phyloP scores from a whole-genome alignment of 2,113 vertebrate genomes.

The Semnornis frantzii region DNA sequence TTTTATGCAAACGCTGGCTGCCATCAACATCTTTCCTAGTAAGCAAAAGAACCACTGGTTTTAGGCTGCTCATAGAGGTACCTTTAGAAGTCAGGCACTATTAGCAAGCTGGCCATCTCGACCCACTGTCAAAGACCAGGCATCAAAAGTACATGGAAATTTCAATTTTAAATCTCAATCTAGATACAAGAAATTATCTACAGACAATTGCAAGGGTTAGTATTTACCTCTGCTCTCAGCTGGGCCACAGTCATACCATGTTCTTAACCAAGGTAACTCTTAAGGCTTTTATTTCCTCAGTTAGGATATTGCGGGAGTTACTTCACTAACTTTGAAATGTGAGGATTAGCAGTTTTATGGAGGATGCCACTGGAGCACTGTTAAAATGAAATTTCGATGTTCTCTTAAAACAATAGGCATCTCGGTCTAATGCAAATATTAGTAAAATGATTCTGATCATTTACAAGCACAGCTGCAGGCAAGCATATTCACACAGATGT shows the following conservation, averaged over 20 bases:
- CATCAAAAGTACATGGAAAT: background rate
- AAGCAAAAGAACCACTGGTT: background rate
- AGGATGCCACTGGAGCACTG: background rate
- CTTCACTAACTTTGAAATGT: background rate
- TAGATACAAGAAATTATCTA: background rate
- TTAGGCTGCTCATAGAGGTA: background rate
- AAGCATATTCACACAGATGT: background rate
- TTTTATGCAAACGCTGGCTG: background rate
- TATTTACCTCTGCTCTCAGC: background rate
- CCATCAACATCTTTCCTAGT: background rate
- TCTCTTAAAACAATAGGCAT: constrained; percentile 20
- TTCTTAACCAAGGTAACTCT: background rate
- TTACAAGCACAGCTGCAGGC: constrained; percentile 29
- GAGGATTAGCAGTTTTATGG: background rate
- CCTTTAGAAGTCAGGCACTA: background rate
- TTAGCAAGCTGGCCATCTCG: background rate
- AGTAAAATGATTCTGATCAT: constrained; percentile 15
- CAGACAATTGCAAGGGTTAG: background rate
- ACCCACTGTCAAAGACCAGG: background rate
- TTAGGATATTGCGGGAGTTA: background rate
- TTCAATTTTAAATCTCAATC: background rate
- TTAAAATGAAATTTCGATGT: background rate
- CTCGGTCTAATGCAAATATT: constrained; percentile 36
- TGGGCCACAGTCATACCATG: background rate
- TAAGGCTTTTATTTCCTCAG: background rate